Base-by-base conservation (phyloP, 1,140 invertebrate genomes). In the Drosophila nigromelanica region DNA sequence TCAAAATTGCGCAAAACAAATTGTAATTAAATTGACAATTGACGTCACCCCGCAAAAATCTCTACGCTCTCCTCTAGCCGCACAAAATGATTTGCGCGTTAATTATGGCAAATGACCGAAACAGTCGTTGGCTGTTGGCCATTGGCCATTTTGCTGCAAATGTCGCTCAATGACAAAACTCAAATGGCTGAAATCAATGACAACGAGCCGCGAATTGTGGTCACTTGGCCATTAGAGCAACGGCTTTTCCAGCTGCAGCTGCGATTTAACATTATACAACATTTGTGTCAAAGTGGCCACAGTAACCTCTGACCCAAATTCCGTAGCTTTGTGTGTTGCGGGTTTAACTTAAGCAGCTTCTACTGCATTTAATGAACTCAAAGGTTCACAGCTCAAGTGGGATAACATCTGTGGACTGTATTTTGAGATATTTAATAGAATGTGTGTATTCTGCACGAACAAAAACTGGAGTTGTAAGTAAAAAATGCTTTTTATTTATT, bases 1-100 rank as follows among this genome's bases (percentile, higher is more conserved):
- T 42, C 39, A 39, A 54, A 52, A 71, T 75, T 83, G 63, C 75
- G 75, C 80, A 69, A 73, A 79, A 79, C 75, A 82, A 83, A 83
- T 82, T 83, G 76, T 82, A 82, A 82, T 82, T 82, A 82, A 82
- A 82, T 82, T 82, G 80, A 82, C 80, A 83, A 68, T 35, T 35
- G 33, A 50, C 76, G 55, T 55, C 72, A 63, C 6, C 37, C 27
- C 12, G 1, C 42, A 6, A 21, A 4, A 12, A 6, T 8, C 18
- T 39, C 0, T 14, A 12, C 2, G 1, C 45, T 14, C 8, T 33
- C 6, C 6, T 12, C 1, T 7, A 8, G 10, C 37, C 33, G 7
- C 33, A 24, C 50, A 80, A 76, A 80, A 76, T 78, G 56, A 76
- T 76, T 73, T 78, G 50, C 64, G 40, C 80, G 67, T 82, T 82